These are phyloP conservation scores for Boleophthalmus pectinirostris DNA, from an alignment of 2,113 vertebrate species.

Conservation along the genomic window DNA sequence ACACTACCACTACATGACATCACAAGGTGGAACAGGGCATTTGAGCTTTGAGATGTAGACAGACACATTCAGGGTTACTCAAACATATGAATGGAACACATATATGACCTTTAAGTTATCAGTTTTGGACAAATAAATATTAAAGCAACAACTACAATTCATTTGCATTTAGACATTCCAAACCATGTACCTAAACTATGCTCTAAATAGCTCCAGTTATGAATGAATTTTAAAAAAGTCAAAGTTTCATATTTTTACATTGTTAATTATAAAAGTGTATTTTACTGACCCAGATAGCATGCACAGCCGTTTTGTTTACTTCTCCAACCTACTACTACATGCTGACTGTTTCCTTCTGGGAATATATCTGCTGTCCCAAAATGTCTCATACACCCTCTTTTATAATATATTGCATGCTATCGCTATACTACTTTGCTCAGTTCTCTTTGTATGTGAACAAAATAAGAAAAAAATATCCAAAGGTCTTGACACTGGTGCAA, in stretches of 20 bases:
- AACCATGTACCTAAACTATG: neutral
- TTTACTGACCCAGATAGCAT: slow-evolving; percentile 3
- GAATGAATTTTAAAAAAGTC: neutral
- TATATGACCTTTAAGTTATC: too few relatives aligned
- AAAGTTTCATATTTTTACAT: neutral
- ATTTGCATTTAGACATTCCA: too few relatives aligned
- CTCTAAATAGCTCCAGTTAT: neutral
- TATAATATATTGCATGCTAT: neutral
- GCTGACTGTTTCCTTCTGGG: slow-evolving; percentile 6
- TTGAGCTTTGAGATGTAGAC: too few relatives aligned
- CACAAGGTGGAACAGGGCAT: too few relatives aligned
- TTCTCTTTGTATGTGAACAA: neutral
- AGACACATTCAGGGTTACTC: too few relatives aligned
- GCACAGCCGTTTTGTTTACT: slow-evolving; percentile 7
- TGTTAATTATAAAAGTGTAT: neutral
- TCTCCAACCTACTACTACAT: neutral
- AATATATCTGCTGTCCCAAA: slow-evolving; percentile 1
- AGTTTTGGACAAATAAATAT: too few relatives aligned
- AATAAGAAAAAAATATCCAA: neutral
- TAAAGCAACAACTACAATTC: too few relatives aligned
- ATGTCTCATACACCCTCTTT: neutral
- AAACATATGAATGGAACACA: too few relatives aligned
- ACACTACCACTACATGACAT: too few relatives aligned
- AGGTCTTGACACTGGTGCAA: too few relatives aligned
- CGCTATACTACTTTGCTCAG: neutral